A percentile compares a stretch with the other conserved stretches of the same genome.
phyloP scores from a whole-genome alignment of 2,797 vertebrate genomes.

The Fundulus diaphanus region DNA sequence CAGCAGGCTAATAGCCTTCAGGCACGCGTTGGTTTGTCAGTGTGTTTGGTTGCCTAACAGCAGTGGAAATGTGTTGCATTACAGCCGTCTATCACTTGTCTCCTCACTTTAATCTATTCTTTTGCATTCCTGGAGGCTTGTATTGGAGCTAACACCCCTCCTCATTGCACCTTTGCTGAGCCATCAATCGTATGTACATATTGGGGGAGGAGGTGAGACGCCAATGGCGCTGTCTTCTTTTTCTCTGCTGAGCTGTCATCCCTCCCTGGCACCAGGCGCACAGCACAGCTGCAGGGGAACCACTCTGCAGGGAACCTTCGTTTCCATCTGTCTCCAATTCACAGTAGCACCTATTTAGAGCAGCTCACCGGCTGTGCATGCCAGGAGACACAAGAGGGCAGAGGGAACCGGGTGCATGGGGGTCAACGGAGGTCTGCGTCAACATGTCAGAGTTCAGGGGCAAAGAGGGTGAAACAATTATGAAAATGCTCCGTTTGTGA shows the following conservation, averaged over 20 bases:
- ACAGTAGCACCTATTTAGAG: slow-evolving; percentile 81
- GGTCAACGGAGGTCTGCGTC: slow-evolving; percentile 50
- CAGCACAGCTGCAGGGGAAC: slow-evolving; percentile 84
- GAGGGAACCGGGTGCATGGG: slow-evolving; percentile 44
- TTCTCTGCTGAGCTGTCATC: slow-evolving; percentile 78
- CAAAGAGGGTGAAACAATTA: not conserved
- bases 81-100: slow-evolving; percentile 68
- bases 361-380: slow-evolving; percentile 72
- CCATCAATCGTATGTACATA: slow-evolving; percentile 19
- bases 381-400: slow-evolving; percentile 61
- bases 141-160: slow-evolving; percentile 66
- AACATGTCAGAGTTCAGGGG: slow-evolving; percentile 30
- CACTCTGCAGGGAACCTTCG: slow-evolving; percentile 77
- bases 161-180: slow-evolving; percentile 62
- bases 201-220: slow-evolving; percentile 29
- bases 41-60: slow-evolving; percentile 62
- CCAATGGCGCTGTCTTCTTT: slow-evolving; percentile 57
- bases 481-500: not conserved
- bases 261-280: slow-evolving; percentile 76
- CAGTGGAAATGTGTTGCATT: slow-evolving; percentile 58
- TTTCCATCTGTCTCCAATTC: slow-evolving; percentile 85
- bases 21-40: slow-evolving; percentile 41
- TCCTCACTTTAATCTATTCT: slow-evolving; percentile 71
- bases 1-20: slow-evolving; percentile 33
- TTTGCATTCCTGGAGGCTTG: slow-evolving; percentile 72